Evolutionary conservation across 2,113 vertebrate species (phyloP).

Genomic region (Gracilinanus agilis): DNA sequence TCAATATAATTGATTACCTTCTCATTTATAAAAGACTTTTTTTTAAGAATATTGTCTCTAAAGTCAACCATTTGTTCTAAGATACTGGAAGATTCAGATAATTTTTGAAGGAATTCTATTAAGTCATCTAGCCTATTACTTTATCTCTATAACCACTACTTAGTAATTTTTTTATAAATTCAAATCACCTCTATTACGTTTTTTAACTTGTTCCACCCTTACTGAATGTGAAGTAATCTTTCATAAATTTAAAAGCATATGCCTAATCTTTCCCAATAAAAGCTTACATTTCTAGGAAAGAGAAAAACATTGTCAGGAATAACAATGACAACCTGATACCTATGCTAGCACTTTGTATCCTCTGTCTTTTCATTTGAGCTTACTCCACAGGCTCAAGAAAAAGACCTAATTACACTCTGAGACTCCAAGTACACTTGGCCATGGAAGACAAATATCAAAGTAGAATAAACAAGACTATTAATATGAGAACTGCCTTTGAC

Average conservation of each 20-base stretch:
- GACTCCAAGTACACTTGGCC: neutral
- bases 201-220: neutral
- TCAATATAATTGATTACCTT: constrained; percentile 39
- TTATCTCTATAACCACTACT: neutral
- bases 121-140: neutral
- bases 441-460: constrained; percentile 3
- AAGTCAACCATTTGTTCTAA: constrained; percentile 26
- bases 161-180: constrained; percentile 1
- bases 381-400: neutral
- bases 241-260: neutral
- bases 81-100: constrained; percentile 2
- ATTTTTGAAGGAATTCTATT: neutral
- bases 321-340: neutral
- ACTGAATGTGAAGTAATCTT: constrained; percentile 15
- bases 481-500: neutral
- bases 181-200: neutral
- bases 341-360: neutral
- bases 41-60: neutral
- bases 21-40: neutral
- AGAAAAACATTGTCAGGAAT: constrained; percentile 16
- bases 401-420: constrained; percentile 19
- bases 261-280: constrained; percentile 3
- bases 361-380: neutral
- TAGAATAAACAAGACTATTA: constrained; percentile 20
- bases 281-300: neutral